Base-by-base conservation (phyloP, 1,140 invertebrate species). In the Thalassaphorura encarpata region DNA sequence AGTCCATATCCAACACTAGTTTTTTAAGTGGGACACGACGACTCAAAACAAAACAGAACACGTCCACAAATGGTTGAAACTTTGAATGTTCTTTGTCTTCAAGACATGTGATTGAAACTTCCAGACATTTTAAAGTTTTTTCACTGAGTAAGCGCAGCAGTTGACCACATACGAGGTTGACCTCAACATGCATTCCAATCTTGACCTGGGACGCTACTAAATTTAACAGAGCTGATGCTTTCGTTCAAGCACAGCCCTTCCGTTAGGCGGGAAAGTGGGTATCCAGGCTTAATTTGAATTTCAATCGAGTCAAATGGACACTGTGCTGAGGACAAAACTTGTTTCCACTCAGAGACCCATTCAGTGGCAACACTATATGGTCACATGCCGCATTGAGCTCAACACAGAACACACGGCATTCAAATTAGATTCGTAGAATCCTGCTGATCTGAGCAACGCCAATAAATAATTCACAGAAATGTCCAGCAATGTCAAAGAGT, bases 1-100 rank as follows among this genome's bases (percentile, higher is more conserved):
- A 67, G 66, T 76, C 75, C 67, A 77, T 70, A 67, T 78, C 77
- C 41, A 78, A 69, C 13, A 77, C 72, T 45, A 77, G 60, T 54
- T 74, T 75, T 39, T 69, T 69, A 31, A 77, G 56, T 24, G 58
- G 63, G 21, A 62, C 64, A 50, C 58, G 56, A 18, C 71, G 66
- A 39, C 60, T 64, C 47, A 77, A 61, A 29, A 72, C 69, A 28
- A 71, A 70, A 56, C 74, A 77, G 23, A 78, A 64, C 11, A 75
- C 74, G 57, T 74, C 72, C 18, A 78, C 75, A 50, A 78, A 68
- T 50, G 75, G 72, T 66, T 78, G 76, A 39, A 64, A 64, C 6
- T 56, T 29, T 3, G 58, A 76, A 68, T 63, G 64, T 40, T 60
- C 63, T 57, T 62, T 61, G 43, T 60, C 57, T 54, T 67, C 66